Evolutionary conservation across 1,140 invertebrate species (phyloP).

Genomic region (Lethocerus indicus): DNA sequence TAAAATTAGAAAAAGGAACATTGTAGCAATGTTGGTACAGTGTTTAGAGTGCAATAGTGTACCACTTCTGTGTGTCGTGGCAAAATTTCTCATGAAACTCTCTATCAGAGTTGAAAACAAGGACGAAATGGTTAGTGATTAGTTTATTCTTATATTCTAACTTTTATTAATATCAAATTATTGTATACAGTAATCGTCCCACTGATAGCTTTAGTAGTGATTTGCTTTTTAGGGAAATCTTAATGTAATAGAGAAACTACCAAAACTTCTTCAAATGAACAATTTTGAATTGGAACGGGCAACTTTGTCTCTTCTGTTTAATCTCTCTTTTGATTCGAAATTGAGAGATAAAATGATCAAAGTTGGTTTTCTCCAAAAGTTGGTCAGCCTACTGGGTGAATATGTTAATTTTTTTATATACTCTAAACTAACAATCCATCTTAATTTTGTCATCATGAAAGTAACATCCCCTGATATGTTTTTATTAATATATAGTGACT

Average conservation of each 20-base stretch:
- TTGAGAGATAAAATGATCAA: slow-evolving; percentile 78
- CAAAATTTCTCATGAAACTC: slow-evolving; percentile 89
- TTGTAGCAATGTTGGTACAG: slow-evolving; percentile 75
- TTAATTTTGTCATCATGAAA: not conserved
- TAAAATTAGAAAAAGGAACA: slow-evolving; percentile 92
- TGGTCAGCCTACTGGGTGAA: slow-evolving; percentile 74
- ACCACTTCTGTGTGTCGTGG: slow-evolving; percentile 77
- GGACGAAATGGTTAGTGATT: slow-evolving; percentile 54
- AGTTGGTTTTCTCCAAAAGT: slow-evolving; percentile 71
- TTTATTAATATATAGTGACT: not conserved
- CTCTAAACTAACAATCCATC: not conserved
- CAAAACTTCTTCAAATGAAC: slow-evolving; percentile 47
- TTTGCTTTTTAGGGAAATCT: slow-evolving; percentile 31
- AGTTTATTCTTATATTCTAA: not conserved
- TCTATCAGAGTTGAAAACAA: slow-evolving; percentile 91
- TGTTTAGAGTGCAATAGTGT: slow-evolving; percentile 65
- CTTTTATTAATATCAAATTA: not conserved
- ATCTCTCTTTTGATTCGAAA: slow-evolving; percentile 90
- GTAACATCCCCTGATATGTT: not conserved
- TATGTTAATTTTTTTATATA: slow-evolving; percentile 13
- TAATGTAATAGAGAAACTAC: slow-evolving; percentile 57
- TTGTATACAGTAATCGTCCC: not conserved
- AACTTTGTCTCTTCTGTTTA: slow-evolving; percentile 76
- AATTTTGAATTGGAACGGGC: slow-evolving; percentile 74
- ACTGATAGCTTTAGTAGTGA: not conserved